phyloP scores from a whole-genome alignment of 2,797 vertebrate species.

The Coluber constrictor region DNA sequence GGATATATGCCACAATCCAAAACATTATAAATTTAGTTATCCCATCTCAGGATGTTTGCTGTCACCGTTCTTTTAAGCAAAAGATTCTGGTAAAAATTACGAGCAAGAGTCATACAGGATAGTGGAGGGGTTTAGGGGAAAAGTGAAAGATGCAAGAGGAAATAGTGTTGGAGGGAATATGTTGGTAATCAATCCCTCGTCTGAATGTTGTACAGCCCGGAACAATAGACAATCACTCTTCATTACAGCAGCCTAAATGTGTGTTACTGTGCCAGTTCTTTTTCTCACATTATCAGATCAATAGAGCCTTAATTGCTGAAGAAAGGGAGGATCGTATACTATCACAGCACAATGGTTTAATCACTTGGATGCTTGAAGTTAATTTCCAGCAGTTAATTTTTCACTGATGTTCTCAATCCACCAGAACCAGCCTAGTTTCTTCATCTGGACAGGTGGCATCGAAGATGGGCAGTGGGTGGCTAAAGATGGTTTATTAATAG shows the following conservation, averaged over 20 bases:
- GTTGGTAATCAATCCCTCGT: slow-evolving; percentile 31
- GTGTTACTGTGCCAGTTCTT: slow-evolving; percentile 45
- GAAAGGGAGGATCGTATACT: slow-evolving; percentile 52
- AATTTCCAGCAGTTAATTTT: slow-evolving; percentile 60
- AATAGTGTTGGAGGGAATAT: slow-evolving; percentile 41
- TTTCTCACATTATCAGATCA: slow-evolving; percentile 57
- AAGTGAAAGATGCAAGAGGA: slow-evolving; percentile 26
- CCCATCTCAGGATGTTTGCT: not conserved
- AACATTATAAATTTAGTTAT: slow-evolving; percentile 2
- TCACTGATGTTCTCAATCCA: slow-evolving; percentile 50
- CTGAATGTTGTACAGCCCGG: slow-evolving; percentile 35
- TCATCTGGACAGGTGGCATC: slow-evolving; percentile 56
- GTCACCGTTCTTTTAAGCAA: not conserved
- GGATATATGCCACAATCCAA: not conserved
- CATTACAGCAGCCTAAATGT: slow-evolving; percentile 68
- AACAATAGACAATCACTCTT: slow-evolving; percentile 70
- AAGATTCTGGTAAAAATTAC: slow-evolving; percentile 6
- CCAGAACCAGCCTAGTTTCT: slow-evolving; percentile 35
- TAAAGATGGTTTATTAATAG: slow-evolving; percentile 67
- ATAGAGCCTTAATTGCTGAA: slow-evolving; percentile 68
- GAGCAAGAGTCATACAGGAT: not conserved
- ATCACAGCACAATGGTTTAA: slow-evolving; percentile 64
- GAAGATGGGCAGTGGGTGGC: slow-evolving; percentile 41
- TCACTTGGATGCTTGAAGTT: slow-evolving; percentile 67
- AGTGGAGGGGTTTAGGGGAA: not conserved